phyloP scores from a whole-genome alignment of 1,140 invertebrate species.

The Drosophila trapezifrons region DNA sequence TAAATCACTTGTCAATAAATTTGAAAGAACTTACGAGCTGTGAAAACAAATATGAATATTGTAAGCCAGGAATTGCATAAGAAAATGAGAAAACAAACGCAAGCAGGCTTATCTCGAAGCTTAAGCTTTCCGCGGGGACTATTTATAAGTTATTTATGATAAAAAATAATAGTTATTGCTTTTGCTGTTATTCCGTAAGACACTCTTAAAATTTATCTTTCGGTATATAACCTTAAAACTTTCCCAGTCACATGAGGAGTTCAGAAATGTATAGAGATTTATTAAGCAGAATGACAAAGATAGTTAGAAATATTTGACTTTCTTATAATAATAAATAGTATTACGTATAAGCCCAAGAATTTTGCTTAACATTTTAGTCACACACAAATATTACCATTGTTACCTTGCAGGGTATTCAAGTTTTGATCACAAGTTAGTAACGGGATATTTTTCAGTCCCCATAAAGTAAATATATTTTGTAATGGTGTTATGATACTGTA shows the following conservation, averaged over 20 bases:
- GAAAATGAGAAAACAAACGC: background rate
- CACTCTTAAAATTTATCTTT: background rate
- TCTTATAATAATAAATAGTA: too few species aligned
- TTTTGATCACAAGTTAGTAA: too few species aligned
- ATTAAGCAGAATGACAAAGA: background rate
- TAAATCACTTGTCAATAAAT: conserved; percentile 6
- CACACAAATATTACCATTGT: too few species aligned
- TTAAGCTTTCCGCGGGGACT: background rate
- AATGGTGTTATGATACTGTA: conserved; percentile 48
- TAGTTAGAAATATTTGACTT: too few species aligned
- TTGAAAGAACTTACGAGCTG: background rate
- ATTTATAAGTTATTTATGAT: background rate
- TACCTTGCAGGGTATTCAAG: too few species aligned
- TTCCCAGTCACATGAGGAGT: background rate
- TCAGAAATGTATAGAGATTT: too few species aligned
- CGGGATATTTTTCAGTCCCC: too few species aligned
- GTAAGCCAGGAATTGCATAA: background rate
- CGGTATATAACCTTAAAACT: background rate
- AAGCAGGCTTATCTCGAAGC: conserved; percentile 1
- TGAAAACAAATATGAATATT: background rate
- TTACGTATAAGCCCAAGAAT: too few species aligned
- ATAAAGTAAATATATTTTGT: conserved; percentile 44
- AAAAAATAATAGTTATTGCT: too few species aligned
- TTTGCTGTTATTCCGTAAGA: background rate
- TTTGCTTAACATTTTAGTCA: too few species aligned